Base-by-base conservation (phyloP, 2,888 invertebrate species). In the Neocrepidodera transversa region DNA sequence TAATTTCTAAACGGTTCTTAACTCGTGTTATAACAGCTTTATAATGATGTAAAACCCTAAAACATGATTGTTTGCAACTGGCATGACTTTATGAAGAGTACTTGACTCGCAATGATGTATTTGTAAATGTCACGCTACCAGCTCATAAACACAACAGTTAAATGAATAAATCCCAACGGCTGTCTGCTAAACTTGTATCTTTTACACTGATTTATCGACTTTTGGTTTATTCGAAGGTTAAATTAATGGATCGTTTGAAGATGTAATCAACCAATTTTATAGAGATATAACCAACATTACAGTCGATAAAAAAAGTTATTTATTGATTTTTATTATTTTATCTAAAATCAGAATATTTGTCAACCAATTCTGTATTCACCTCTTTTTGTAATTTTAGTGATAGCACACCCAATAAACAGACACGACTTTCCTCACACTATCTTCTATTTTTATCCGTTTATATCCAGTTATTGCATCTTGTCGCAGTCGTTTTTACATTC, bases 81-180 rank as follows among this genome's bases (percentile, higher is more conserved):
- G 51, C 51, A 42, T 51, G 51, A 42, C 51, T 51, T 40, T 51
- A 51, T 51, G 42, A 42, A 51, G 51, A 18, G 51, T 40, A 18
- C 51, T 51, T 42, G 3, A 10, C 38, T 42, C 42, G 2, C 17
- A 5, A 28, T 51, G 51, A 51, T 30, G 40, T 30, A 42, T 51
- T 50, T 36, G 49, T 36, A 26, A 8, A 40, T 51, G 51, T 42
- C 51, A 51, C 51, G 51, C 51, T 8, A 51, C 8, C 17, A 30
- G 11, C 28, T 51, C 40, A 42, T 51, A 16, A 51, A 51, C 51
- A 30, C n/a, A 38, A 38, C 38, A 7, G 30, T 51, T 51, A 8
- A 51, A 40, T 26, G 28, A 42, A 51, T 42, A 26, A 42, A 35
- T 28, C 20, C 17, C 1, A 1, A 38, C 8, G 17, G 38, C 10